Evolutionary conservation across 2,888 invertebrate species (phyloP), one percentile per base, ranked within the genome.

Genomic region (Cheilosia variabilis): DNA sequence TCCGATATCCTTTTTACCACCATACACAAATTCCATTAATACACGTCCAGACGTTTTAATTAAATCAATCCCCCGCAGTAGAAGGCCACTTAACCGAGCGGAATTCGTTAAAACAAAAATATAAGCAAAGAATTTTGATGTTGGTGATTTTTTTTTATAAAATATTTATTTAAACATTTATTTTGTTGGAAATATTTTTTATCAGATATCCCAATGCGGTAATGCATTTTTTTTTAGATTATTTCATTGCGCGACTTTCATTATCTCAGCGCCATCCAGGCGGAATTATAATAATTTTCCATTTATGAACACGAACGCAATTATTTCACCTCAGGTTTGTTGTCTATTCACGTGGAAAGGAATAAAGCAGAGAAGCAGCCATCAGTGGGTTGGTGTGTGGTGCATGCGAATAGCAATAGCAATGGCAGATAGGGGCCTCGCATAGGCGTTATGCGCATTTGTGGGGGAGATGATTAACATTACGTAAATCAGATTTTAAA

Each of bases 401-500:
- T 19, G 2, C 19, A 9, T 31, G n/a, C 45, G 24, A 6, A 7
- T 43, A 58, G 7, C 41, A 43, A 58, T 71, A 75, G 58, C 69
- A 81, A 58, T 72, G 72, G 10, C 41, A 41, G 68, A 55, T 69
- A 37, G 53, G 7, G 27, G 45, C 15, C 27, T 47, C 19, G 68
- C 9, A 37, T 37, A 37, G 19, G 37, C 37, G 10, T 24, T 13
- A 22, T 6, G 13, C 43, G 41, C 13, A 17, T 9, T 22, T 13
- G 53, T 34, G 66, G 57, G 65, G 43, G 76, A 76, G 71, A 63
- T 86, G 84, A 86, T 86, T 84, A 84, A 80, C 84, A 80, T 84
- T 66, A 80, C 76, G 84, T 80, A 76, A 86, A 80, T 86, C 84
- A 63, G 80, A 86, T 71, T 86, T 86, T 80, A 86, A 86, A 86